Percentiles rank a stretch among this genome's conserved stretches.
phyloP scores from a whole-genome alignment of 2,113 vertebrate species.

The Halichoerus grypus region DNA sequence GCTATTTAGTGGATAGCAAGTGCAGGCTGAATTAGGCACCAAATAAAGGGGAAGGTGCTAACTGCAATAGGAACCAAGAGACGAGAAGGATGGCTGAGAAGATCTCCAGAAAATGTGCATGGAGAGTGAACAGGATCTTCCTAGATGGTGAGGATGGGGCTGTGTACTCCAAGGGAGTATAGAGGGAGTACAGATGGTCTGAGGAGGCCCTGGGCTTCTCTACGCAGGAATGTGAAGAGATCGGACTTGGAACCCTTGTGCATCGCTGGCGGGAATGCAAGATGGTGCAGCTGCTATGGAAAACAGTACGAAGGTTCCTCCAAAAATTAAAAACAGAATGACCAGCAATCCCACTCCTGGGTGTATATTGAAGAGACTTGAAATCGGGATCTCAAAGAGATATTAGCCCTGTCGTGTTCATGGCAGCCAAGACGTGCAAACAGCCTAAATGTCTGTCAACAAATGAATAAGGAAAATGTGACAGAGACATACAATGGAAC shows the following conservation, averaged over 20 bases:
- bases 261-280: not conserved
- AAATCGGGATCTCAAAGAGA: not conserved
- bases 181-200: fast-evolving
- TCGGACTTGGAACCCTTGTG: fast-evolving
- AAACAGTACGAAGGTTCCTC: not conserved
- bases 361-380: not conserved
- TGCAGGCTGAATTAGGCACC: not conserved
- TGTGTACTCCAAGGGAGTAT: too few species aligned
- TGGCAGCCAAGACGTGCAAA: not conserved
- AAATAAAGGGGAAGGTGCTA: not conserved
- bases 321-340: not conserved
- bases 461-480: not conserved
- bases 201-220: not conserved
- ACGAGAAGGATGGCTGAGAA: not conserved
- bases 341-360: not conserved
- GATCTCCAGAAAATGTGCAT: fast-evolving
- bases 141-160: not conserved
- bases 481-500: too few species aligned
- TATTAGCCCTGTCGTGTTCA: fast-evolving
- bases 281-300: not conserved
- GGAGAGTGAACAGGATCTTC: fast-evolving
- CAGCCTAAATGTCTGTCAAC: fast-evolving
- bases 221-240: not conserved
- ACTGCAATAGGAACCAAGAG: not conserved
- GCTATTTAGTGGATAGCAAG: not conserved